These are phyloP conservation scores for Chondrosia reniformis DNA, from an alignment of 37 sponge, comb jelly and placozoan genomes.

Conservation along the genomic window DNA sequence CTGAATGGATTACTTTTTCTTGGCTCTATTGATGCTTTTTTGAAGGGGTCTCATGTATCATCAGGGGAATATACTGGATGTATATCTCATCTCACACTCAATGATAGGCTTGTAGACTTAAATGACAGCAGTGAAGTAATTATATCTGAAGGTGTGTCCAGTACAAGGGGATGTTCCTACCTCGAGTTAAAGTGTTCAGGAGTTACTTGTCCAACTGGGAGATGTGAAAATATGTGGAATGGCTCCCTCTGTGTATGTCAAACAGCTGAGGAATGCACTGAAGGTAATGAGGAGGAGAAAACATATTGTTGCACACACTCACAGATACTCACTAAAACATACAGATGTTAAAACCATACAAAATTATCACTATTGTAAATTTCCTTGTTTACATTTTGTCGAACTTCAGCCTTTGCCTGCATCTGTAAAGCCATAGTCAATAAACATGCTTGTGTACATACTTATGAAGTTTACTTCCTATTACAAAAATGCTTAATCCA, in stretches of 20 bases:
- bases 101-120: background rate
- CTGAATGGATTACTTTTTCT: background rate
- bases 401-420: too few species aligned
- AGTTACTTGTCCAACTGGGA: background rate
- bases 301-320: too few species aligned
- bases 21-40: background rate
- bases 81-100: background rate
- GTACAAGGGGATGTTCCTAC: too few species aligned
- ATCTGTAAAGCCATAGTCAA: too few species aligned
- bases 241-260: constrained; percentile 1
- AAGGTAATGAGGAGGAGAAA: too few species aligned
- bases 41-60: background rate
- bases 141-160: background rate
- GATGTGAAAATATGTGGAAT: background rate
- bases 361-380: too few species aligned
- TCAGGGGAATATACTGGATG: background rate
- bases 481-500: too few species aligned
- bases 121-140: background rate
- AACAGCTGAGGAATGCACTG: background rate
- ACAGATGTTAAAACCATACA: too few species aligned
- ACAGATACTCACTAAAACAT: background rate
- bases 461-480: too few species aligned
- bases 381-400: too few species aligned
- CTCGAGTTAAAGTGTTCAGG: too few species aligned
- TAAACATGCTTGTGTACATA: too few species aligned